A percentile compares a stretch with the other conserved stretches of the same genome.
Evolutionary conservation across 2,797 vertebrate genomes (phyloP).

Genomic region (Steatocranus sp.): DNA sequence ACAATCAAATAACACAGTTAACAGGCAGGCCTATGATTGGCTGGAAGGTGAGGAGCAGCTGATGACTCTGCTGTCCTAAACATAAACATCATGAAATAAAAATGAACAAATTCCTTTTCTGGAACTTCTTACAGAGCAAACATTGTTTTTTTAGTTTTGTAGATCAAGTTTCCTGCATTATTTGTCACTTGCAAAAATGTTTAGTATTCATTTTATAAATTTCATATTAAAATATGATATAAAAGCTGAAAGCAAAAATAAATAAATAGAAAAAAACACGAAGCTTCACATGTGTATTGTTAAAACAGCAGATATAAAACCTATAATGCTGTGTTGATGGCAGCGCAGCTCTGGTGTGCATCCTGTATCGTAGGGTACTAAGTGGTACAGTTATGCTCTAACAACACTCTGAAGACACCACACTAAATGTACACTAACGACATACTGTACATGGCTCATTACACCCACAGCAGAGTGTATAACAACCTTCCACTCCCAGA

Average conservation of each 20-base stretch:
- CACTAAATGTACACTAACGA: slow-evolving; percentile 62
- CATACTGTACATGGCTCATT: slow-evolving; percentile 61
- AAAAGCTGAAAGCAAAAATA: not conserved
- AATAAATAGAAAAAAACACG: accelerated
- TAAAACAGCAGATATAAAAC: not conserved
- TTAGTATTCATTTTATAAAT: not conserved
- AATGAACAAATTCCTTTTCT: not conserved
- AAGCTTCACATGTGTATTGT: not conserved
- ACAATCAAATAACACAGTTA: not conserved
- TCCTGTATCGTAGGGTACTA: slow-evolving; percentile 31
- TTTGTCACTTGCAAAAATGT: not conserved
- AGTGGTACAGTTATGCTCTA: slow-evolving; percentile 45
- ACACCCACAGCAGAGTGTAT: slow-evolving; percentile 60
- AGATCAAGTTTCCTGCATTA: no score
- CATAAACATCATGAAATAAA: not conserved
- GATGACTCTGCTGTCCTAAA: not conserved
- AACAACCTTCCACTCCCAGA: slow-evolving; percentile 54
- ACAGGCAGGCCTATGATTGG: not conserved
- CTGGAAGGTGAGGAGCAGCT: not conserved
- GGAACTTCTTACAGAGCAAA: not conserved
- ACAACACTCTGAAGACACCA: slow-evolving; percentile 55
- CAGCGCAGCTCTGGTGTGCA: not conserved
- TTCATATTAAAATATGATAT: not conserved
- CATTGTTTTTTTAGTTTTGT: not conserved
- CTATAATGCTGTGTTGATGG: not conserved